Percentiles rank a stretch among this genome's conserved stretches.
Conservation (phyloP, 2,113 vertebrate species). For the Antidorcas marsupialis region DNA sequence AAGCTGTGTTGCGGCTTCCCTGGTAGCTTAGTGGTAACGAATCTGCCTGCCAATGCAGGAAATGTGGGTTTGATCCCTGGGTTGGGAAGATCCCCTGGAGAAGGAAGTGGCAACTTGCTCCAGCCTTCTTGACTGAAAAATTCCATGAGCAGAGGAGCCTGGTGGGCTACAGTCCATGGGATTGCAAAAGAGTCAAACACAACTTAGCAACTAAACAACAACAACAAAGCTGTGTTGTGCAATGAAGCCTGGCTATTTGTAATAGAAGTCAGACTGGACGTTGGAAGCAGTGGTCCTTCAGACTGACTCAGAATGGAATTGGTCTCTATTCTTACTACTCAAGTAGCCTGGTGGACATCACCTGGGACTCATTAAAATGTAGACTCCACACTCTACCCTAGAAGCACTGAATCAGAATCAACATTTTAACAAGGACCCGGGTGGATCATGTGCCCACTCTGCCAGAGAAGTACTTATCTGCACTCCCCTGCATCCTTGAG, state of each 20-base stretch:
- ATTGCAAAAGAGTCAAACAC: neutral
- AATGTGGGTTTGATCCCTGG: neutral
- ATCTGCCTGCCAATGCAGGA: neutral
- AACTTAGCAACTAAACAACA: neutral
- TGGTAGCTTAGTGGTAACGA: neutral
- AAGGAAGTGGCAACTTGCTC: neutral
- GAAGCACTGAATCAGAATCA: neutral
- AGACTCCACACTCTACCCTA: neutral
- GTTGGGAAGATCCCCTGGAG: neutral
- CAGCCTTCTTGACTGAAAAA: neutral
- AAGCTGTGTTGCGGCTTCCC: neutral
- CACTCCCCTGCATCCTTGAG: neutral
- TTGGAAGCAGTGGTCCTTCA: neutral
- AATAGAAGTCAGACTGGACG: neutral
- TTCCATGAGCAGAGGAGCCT: neutral
- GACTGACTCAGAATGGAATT: neutral
- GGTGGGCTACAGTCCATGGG: neutral
- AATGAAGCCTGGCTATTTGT: neutral
- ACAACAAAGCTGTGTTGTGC: neutral
- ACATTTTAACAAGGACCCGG: neutral
- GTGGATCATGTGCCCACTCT: rapidly evolving
- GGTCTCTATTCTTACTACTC: neutral
- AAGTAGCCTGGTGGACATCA: neutral
- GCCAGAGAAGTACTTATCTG: neutral
- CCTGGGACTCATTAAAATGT: neutral